Evolutionary conservation across 2,113 vertebrate genomes (phyloP).

Genomic region (Chitala chitala): DNA sequence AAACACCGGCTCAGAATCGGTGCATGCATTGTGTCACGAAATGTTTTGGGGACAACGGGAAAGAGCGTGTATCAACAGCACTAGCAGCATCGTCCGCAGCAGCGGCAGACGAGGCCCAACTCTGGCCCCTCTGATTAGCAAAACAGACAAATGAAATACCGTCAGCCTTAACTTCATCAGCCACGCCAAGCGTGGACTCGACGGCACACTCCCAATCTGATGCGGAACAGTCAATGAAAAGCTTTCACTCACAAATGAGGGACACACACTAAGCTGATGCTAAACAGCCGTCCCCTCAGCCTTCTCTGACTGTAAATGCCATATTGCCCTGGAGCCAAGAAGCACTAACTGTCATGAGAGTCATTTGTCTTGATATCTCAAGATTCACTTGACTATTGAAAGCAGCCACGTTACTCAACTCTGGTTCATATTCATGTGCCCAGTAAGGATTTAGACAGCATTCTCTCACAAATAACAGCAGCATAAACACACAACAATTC

Average conservation of each 20-base stretch:
- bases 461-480: slow-evolving; percentile 3
- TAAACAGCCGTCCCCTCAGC: too few relatives aligned
- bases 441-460: not conserved
- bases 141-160: slow-evolving; percentile 1
- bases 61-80: not conserved
- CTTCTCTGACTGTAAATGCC: too few relatives aligned
- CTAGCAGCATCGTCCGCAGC: not conserved
- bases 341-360: slow-evolving; percentile 5
- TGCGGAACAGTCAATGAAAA: not conserved
- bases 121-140: not conserved
- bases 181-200: too few relatives aligned
- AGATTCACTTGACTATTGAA: slow-evolving; percentile 13
- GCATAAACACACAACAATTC: too few relatives aligned
- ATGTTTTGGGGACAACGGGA: not conserved
- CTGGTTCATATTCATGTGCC: not conserved
- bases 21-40: not conserved
- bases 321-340: slow-evolving; percentile 1
- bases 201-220: not conserved
- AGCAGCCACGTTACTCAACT: slow-evolving; percentile 17
- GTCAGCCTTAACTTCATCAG: not conserved
- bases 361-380: not conserved
- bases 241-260: slow-evolving; percentile 1
- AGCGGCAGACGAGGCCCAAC: not conserved
- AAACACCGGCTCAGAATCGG: not conserved
- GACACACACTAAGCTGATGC: not conserved